These are phyloP conservation scores for Diphyllodes magnificus DNA, from an alignment of 2,113 vertebrate genomes.

Conservation along the genomic window DNA sequence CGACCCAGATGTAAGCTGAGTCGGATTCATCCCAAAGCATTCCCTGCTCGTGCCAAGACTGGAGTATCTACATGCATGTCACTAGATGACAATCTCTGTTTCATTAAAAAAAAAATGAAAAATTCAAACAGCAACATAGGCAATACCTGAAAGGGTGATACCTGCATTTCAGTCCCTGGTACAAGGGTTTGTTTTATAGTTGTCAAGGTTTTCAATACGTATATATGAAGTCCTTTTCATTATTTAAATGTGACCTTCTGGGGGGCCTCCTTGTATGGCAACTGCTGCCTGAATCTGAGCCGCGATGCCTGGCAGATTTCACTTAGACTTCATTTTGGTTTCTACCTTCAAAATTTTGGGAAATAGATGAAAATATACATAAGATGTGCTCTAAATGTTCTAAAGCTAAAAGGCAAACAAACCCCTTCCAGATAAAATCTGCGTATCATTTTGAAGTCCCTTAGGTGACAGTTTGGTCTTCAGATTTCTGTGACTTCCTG, in stretches of 20 bases:
- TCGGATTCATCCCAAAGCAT: neutral
- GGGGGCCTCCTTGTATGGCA: neutral
- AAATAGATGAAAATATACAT: neutral
- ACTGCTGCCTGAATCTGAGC: neutral
- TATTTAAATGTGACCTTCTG: neutral
- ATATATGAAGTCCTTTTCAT: neutral
- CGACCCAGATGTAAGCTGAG: neutral
- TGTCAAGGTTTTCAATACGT: neutral
- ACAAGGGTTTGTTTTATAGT: neutral
- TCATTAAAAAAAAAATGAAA: neutral
- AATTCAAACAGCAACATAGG: neutral
- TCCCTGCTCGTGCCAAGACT: neutral
- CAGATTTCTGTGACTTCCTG: neutral
- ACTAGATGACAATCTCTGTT: neutral
- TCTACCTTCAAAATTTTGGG: neutral
- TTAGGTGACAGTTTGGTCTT: neutral
- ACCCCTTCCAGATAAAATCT: neutral
- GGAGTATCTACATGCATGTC: neutral
- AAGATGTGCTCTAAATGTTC: neutral
- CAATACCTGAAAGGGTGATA: neutral
- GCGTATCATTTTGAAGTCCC: neutral
- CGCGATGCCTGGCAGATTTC: neutral
- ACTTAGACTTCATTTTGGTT: neutral
- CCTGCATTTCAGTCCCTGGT: neutral
- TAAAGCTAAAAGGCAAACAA: neutral